Conservation (phyloP, 2,888 invertebrate genomes). For the Bembecia ichneumoniformis region DNA sequence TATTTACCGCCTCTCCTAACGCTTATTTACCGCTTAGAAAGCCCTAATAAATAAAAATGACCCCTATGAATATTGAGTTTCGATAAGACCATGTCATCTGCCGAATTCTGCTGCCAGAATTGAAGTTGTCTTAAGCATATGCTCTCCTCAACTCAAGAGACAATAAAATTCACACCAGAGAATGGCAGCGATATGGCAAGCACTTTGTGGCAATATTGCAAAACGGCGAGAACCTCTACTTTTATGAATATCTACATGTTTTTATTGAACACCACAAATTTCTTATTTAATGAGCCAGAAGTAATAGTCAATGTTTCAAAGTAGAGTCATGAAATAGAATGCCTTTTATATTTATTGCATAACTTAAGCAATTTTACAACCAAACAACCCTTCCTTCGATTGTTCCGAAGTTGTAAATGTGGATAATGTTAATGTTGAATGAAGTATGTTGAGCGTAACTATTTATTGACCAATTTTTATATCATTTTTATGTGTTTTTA, state of each 20-base stretch:
- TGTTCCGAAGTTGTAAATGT: constrained; percentile 2
- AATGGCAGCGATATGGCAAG: too few species aligned
- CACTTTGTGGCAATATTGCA: too few species aligned
- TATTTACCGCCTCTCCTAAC: too few species aligned
- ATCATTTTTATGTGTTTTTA: constrained; percentile 21
- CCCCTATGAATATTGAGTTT: too few species aligned
- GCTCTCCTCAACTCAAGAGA: too few species aligned
- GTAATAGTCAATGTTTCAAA: neutral
- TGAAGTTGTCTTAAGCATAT: too few species aligned
- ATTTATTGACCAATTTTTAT: constrained; percentile 8
- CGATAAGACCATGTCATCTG: too few species aligned
- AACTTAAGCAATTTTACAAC: constrained; percentile 10
- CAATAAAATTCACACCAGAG: too few species aligned
- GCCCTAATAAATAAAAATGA: too few species aligned
- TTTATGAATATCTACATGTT: neutral
- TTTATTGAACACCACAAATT: neutral
- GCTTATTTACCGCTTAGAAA: too few species aligned
- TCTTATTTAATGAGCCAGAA: neutral
- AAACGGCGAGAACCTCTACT: neutral
- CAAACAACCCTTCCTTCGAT: constrained; percentile 2
- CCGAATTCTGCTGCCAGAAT: too few species aligned
- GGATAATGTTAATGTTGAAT: constrained; percentile 12
- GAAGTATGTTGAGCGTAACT: constrained; percentile 11
- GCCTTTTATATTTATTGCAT: constrained; percentile 10
- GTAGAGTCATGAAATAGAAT: neutral